A percentile compares a stretch with the other conserved stretches of the same genome.
Evolutionary conservation across 2,113 vertebrate genomes (phyloP).

Genomic region (Podarcis muralis): DNA sequence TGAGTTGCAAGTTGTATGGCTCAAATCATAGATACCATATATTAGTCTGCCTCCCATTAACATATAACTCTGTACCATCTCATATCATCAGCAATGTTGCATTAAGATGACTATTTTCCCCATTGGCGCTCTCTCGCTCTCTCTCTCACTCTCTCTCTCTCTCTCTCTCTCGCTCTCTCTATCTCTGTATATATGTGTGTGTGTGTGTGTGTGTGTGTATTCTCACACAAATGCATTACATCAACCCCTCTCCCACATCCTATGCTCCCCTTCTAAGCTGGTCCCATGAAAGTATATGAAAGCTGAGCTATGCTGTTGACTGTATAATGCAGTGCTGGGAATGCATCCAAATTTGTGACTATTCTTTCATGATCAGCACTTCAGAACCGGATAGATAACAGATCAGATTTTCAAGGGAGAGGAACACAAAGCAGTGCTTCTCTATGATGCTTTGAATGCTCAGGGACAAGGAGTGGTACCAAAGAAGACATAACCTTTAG

Average conservation of each 20-base stretch:
- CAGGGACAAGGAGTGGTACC: neutral
- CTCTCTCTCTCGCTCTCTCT: no score
- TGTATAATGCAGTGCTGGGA: slow-evolving; percentile 38
- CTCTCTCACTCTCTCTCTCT: neutral
- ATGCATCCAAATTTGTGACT: slow-evolving; percentile 37
- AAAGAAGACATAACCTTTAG: slow-evolving; percentile 11
- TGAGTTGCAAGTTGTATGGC: no score
- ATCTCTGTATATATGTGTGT: no score
- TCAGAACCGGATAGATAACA: slow-evolving; percentile 33
- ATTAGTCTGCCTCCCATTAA: slow-evolving; percentile 3
- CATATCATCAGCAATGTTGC: slow-evolving; percentile 6
- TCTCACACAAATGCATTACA: neutral
- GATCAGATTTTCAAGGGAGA: slow-evolving; percentile 7
- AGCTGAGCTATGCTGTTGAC: neutral
- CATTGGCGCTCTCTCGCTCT: neutral
- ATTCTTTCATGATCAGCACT: slow-evolving; percentile 21
- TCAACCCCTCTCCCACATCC: neutral
- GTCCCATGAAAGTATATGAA: neutral
- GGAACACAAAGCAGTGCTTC: slow-evolving; percentile 6
- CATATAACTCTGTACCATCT: slow-evolving; percentile 35
- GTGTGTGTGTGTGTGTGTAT: no score
- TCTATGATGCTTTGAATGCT: neutral
- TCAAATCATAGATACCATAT: no score
- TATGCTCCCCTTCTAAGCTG: neutral
- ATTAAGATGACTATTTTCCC: neutral